phyloP scores from a whole-genome alignment of 2,888 invertebrate species.

The Drosophila imparisetae region DNA sequence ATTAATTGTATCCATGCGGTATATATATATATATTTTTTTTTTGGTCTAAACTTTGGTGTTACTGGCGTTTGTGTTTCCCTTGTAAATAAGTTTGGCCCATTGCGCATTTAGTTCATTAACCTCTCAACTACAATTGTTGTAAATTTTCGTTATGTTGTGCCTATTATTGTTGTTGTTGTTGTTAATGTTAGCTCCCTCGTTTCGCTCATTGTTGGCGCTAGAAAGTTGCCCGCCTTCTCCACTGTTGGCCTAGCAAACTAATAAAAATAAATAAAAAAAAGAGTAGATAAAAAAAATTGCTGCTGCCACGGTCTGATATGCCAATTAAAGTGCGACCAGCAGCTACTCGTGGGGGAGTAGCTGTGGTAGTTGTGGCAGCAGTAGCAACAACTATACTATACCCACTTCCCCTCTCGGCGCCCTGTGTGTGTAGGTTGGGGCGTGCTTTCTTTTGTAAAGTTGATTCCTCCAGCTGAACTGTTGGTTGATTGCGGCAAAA shows the following conservation, averaged over 20 bases:
- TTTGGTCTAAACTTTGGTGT: conserved; percentile 34
- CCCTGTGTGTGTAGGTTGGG: conserved; percentile 55
- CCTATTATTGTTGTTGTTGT: conserved; percentile 17
- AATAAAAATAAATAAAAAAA: conserved; percentile 52
- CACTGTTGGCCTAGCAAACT: conserved; percentile 66
- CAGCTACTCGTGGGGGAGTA: conserved; percentile 32
- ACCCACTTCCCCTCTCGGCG: conserved; percentile 1
- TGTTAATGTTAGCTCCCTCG: conserved; percentile 28
- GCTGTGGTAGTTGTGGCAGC: conserved; percentile 5
- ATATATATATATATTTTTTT: conserved; percentile 3
- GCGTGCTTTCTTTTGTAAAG: conserved; percentile 53
- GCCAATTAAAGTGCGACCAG: conserved; percentile 77
- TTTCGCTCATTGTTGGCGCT: conserved; percentile 64
- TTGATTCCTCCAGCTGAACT: conserved; percentile 21
- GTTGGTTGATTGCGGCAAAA: conserved; percentile 40
- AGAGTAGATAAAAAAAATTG: conserved; percentile 38
- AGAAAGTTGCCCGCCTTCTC: conserved; percentile 53
- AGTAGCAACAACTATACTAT: neutral
- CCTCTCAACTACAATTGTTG: conserved; percentile 78
- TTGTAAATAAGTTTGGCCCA: conserved; percentile 74
- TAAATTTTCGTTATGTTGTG: conserved; percentile 57
- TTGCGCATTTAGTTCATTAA: conserved; percentile 80
- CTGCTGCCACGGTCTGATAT: conserved; percentile 66
- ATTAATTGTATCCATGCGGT: conserved; percentile 53
- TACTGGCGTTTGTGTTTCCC: conserved; percentile 22